Percentiles rank a stretch among this genome's conserved stretches.
phyloP scores from a whole-genome alignment of 2,113 vertebrate species.

The Riparia riparia region DNA sequence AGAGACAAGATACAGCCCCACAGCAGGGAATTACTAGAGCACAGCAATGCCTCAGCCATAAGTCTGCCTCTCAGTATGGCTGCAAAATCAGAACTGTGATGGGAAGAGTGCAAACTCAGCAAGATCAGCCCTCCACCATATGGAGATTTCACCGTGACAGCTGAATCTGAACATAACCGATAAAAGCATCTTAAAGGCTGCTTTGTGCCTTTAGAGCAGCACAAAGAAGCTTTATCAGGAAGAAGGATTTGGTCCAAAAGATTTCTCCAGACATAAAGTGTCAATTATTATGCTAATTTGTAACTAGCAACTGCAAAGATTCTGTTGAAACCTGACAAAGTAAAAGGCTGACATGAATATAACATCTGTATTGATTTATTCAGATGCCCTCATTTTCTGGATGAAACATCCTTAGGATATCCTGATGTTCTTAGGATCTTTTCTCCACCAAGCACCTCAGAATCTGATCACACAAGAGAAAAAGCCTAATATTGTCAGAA shows the following conservation, averaged over 20 bases:
- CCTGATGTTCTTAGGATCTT: background rate
- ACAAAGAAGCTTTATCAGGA: constrained; percentile 18
- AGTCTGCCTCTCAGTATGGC: background rate
- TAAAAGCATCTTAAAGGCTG: constrained; percentile 20
- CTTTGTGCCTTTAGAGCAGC: background rate
- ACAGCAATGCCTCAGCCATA: background rate
- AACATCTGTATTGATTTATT: constrained; percentile 27
- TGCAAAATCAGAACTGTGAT: constrained; percentile 13
- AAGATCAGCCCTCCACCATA: constrained; percentile 5
- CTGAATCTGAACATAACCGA: background rate
- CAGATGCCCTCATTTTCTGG: constrained; percentile 5
- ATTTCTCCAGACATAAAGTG: background rate
- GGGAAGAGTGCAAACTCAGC: constrained; percentile 20
- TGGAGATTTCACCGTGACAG: constrained; percentile 44
- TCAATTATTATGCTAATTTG: background rate
- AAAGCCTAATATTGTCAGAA: background rate
- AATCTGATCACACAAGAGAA: background rate
- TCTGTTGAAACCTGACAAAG: constrained; percentile 10
- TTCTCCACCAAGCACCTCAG: background rate
- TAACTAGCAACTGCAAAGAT: constrained; percentile 12
- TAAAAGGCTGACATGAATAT: background rate
- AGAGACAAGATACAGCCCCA: background rate
- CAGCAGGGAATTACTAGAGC: background rate
- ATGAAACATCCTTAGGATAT: background rate
- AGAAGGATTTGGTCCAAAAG: constrained; percentile 23